Evolutionary conservation across 2,888 invertebrate species (phyloP), one percentile per base, ranked within the genome.

Genomic region (Terebella lapidaria): DNA sequence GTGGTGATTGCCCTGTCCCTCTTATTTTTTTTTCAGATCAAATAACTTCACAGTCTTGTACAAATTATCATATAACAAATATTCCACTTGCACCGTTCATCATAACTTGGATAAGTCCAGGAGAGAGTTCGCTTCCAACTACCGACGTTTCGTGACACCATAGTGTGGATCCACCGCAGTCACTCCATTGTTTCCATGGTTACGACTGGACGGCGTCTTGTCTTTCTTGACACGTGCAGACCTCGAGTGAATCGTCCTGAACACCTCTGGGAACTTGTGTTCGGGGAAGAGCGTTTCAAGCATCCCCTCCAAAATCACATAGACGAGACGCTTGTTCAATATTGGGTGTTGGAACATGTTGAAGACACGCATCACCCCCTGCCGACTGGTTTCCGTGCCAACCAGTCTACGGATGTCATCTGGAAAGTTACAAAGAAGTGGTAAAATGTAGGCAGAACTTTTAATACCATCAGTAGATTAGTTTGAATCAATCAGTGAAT

Each of bases 391-490:
- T 74, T 93, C 92, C 49, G 89, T 89, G 1, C 94, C 94, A 60
- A 94, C 89, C 70, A 95, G 88, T 74, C 91, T 90, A 70, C 90
- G 88, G 62, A 95, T 82, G 79, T 95, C 94, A 81, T 94, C 94
- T 87, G 82, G 25, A 82, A 49, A 22, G n/a, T 35, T 35, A 35
- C 42, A 35, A n/a, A 35, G 10, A 35, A 35, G n/a, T n/a, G n/a
- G n/a, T n/a, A n/a, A n/a, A n/a, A n/a, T n/a, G n/a, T n/a, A n/a
- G n/a, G n/a, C n/a, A n/a, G n/a, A n/a, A n/a, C n/a, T n/a, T n/a
- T n/a, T n/a, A n/a, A n/a, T n/a, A n/a, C n/a, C n/a, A n/a, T n/a
- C n/a, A n/a, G n/a, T n/a, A n/a, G n/a, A n/a, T n/a, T n/a, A n/a
- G n/a, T n/a, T n/a, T n/a, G n/a, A n/a, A n/a, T n/a, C n/a, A n/a